Percentiles rank a stretch among this genome's conserved stretches.
Conservation (phyloP, 1,140 invertebrate genomes). For the Bicyclus anynana region DNA sequence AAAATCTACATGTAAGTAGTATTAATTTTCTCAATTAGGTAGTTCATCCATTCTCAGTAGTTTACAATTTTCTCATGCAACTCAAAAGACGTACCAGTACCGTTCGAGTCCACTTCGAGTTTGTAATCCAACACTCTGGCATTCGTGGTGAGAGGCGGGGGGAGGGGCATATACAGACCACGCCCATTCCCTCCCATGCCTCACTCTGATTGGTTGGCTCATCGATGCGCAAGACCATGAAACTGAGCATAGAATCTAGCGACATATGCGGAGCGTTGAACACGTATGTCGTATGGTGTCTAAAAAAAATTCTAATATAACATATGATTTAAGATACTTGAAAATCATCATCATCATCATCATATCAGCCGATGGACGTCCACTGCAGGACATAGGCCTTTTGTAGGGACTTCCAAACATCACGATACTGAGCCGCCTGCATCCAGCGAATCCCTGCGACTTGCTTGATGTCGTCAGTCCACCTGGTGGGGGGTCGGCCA, state of each 20-base stretch:
- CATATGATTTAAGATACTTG: too few species aligned
- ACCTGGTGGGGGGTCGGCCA: too few species aligned
- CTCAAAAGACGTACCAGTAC: background rate
- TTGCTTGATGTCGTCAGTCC: too few species aligned
- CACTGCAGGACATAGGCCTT: too few species aligned
- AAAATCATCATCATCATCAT: too few species aligned
- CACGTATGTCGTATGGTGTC: background rate
- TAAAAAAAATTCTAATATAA: background rate
- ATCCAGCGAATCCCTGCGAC: too few species aligned
- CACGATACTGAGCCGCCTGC: too few species aligned
- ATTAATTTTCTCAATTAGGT: too few species aligned
- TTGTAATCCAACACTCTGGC: conserved; percentile 54
- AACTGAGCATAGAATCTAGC: conserved; percentile 10
- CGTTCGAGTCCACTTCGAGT: conserved; percentile 32
- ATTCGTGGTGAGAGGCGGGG: conserved; percentile 43
- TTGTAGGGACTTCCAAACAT: too few species aligned
- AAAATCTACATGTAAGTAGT: too few species aligned
- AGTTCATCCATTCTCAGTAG: background rate
- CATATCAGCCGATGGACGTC: too few species aligned
- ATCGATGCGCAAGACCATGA: conserved; percentile 46
- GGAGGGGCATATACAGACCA: conserved; percentile 24
- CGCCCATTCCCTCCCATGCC: conserved; percentile 32
- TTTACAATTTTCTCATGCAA: background rate
- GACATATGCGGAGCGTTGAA: conserved; percentile 12
- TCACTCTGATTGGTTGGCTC: conserved; percentile 46